A percentile compares a stretch with the other conserved stretches of the same genome.
Conservation (phyloP, 2,113 vertebrate species). For the Euleptes europaea region DNA sequence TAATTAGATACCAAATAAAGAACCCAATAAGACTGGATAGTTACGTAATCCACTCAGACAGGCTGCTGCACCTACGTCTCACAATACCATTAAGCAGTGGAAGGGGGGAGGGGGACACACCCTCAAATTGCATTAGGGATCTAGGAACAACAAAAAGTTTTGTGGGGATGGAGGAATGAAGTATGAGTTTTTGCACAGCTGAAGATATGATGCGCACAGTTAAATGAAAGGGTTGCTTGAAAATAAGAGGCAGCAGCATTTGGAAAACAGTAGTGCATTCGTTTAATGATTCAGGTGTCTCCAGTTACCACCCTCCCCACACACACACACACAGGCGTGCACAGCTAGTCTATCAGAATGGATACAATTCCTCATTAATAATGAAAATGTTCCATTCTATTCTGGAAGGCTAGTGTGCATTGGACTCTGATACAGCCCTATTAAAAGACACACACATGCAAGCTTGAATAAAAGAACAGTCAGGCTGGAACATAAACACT, state of each 20-base stretch:
- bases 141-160: neutral
- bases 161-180: neutral
- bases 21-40: slow-evolving; percentile 39
- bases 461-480: slow-evolving; percentile 19
- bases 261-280: slow-evolving; percentile 71
- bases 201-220: slow-evolving; percentile 18
- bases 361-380: slow-evolving; percentile 90
- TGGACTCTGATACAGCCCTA: slow-evolving; percentile 57
- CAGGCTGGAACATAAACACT: neutral
- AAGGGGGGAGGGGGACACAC: no score
- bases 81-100: neutral
- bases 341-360: slow-evolving; percentile 78
- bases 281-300: slow-evolving; percentile 78
- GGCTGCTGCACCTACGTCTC: neutral
- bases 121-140: neutral
- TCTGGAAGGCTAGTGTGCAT: slow-evolving; percentile 57
- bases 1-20: slow-evolving; percentile 69
- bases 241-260: slow-evolving; percentile 61
- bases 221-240: slow-evolving; percentile 75
- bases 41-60: slow-evolving; percentile 34
- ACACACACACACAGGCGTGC: no score
- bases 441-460: slow-evolving; percentile 40
- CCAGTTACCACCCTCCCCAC: slow-evolving; percentile 76
- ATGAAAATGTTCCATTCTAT: slow-evolving; percentile 92
- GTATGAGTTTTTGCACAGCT: neutral